Base-by-base conservation (phyloP, 2,113 vertebrate species). In the Prunella himalayana region DNA sequence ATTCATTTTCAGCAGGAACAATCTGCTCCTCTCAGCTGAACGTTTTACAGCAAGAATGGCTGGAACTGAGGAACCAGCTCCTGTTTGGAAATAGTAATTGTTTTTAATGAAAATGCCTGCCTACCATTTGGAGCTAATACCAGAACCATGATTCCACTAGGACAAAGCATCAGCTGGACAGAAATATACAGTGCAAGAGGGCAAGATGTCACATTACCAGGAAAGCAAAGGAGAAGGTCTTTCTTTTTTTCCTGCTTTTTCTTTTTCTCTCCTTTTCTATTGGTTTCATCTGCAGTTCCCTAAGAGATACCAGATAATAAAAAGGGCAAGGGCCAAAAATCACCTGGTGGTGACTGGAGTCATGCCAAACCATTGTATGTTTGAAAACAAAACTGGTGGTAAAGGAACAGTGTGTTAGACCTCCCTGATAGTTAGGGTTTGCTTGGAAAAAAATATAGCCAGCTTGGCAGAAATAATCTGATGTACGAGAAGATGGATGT, bases 1-100 rank as follows among this genome's bases (percentile, higher is more conserved):
- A 97, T 98, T 97, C 94, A 98, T 98, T 98, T 97, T 97, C 88
- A 96, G 97, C 92, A 94, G 97, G 95, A 92, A 97, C 96, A 97
- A 96, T 97, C 97, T 97, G 96, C 95, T 98, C 96, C 95, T 97
- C 94, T 97, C 84, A 60, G 93, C 95, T 94, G 96, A 94, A 92
- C 92, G 19, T 97, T 94, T 96, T 97, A 94, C 85, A 96, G 95
- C 95, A 96, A 96, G 97, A 96, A 95, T 72, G 92, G 93, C 94
- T 92, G 66, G 91, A 95, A 97, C 89, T 92, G 95, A 95, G 94
- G 92, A 83, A 93, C 75, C 77, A 82, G 96, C 92, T 92, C 95
- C 97, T 96, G 83, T 94, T 60, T 93, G 91, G 96, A 97, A 97
- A 97, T 97, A 96, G 95, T 95, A 92, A 95, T 95, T 95, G 88